Percentiles rank a stretch among this genome's conserved stretches.
Evolutionary conservation across 37 sponge, comb jelly and placozoan genomes (phyloP).

Genomic region (Aphrocallistes beatrix): DNA sequence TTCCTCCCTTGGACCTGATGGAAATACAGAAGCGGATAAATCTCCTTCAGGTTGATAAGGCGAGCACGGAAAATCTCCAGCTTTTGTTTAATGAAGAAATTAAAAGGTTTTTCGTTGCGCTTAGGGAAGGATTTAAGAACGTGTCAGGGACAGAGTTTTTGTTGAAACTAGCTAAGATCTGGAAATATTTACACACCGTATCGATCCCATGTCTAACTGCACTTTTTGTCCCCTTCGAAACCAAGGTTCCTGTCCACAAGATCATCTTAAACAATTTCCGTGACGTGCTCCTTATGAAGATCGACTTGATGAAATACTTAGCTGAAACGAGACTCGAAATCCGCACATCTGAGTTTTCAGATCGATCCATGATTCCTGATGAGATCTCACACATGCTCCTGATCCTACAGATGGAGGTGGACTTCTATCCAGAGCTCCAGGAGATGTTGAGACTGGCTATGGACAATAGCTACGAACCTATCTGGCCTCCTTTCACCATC

Average conservation of each 20-base stretch:
- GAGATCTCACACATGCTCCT: slow-evolving; percentile 3
- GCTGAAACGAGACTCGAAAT: background rate
- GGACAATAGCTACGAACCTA: background rate
- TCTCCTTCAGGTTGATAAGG: background rate
- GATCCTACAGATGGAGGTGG: background rate
- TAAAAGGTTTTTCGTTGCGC: background rate
- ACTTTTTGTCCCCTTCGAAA: background rate
- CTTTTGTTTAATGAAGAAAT: background rate
- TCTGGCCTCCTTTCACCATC: background rate
- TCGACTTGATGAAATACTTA: background rate
- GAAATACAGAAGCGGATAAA: background rate
- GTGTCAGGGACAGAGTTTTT: background rate
- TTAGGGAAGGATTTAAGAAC: background rate
- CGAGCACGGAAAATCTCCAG: background rate
- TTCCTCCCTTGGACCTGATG: background rate
- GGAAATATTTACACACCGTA: background rate
- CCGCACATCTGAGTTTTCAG: background rate
- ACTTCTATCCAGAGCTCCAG: background rate
- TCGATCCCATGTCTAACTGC: background rate
- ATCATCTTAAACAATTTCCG: background rate
- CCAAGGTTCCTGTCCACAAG: background rate
- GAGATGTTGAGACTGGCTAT: background rate
- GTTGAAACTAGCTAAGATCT: background rate
- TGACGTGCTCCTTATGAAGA: background rate
- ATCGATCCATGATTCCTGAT: background rate